A percentile compares a stretch with the other conserved stretches of the same genome.
Conservation (phyloP, 2,888 invertebrate species). For the Rhodophaea formosa region DNA sequence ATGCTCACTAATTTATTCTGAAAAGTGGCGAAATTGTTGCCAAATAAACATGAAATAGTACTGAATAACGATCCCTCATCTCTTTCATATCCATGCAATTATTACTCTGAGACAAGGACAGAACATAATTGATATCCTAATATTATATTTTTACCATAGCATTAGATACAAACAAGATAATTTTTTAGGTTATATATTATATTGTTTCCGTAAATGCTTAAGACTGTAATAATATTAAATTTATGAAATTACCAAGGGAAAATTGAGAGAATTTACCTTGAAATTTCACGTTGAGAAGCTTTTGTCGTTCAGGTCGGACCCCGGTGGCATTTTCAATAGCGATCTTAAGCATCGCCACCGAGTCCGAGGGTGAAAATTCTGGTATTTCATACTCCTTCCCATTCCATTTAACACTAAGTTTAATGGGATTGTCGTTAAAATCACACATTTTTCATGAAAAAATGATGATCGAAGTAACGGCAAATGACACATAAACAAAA, state of each 20-base stretch:
- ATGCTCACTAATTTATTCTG: not conserved
- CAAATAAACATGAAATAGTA: not conserved
- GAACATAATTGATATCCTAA: not conserved
- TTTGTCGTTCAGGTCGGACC: constrained; percentile 95
- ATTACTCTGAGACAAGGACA: not conserved
- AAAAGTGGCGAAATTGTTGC: not conserved
- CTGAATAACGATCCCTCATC: not conserved
- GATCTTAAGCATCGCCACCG: constrained; percentile 91
- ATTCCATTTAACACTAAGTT: constrained; percentile 94
- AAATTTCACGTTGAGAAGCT: constrained; percentile 94
- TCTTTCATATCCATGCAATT: not conserved
- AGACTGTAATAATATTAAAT: not conserved
- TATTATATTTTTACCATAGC: not conserved
- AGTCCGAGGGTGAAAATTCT: constrained; percentile 88
- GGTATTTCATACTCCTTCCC: constrained; percentile 92
- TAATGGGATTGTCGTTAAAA: constrained; percentile 69
- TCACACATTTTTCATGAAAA: constrained; percentile 67
- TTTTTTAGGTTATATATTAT: constrained; percentile 12
- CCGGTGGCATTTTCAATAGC: constrained; percentile 93
- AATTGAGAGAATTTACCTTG: constrained; percentile 84
- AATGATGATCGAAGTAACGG: constrained; percentile 35
- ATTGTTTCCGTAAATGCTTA: not conserved
- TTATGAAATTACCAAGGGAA: not conserved
- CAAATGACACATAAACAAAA: constrained; percentile 69
- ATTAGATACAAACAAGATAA: too few species aligned